phyloP scores from a whole-genome alignment of 1,140 invertebrate genomes.

The Drosophila paulistorum region DNA sequence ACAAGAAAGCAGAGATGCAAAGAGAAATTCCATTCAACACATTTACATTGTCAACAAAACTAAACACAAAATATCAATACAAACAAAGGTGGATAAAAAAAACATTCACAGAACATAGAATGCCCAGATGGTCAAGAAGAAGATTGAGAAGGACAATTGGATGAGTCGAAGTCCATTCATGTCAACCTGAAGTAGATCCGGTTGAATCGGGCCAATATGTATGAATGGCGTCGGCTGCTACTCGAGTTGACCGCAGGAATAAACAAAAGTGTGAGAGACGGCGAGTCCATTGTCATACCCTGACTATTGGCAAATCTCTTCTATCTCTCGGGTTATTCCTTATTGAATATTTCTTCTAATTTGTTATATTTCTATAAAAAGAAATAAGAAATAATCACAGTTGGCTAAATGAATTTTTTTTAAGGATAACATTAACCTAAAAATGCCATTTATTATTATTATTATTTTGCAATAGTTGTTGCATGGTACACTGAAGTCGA shows the following conservation, averaged over 20 bases:
- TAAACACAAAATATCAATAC: constrained; percentile 23
- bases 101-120: background rate
- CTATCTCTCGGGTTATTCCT: background rate
- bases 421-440: too few species aligned
- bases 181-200: too few species aligned
- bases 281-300: background rate
- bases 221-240: background rate
- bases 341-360: too few species aligned
- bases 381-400: too few species aligned
- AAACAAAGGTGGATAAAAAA: constrained; percentile 1
- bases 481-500: too few species aligned
- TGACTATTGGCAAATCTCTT: background rate
- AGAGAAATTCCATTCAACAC: background rate
- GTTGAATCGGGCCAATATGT: background rate
- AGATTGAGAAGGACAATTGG: background rate
- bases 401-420: too few species aligned
- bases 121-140: constrained; percentile 25
- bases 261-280: too few species aligned
- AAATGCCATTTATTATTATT: too few species aligned
- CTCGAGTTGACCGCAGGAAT: too few species aligned
- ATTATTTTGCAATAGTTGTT: too few species aligned
- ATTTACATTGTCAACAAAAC: constrained; percentile 28
- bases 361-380: too few species aligned
- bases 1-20: too few species aligned
- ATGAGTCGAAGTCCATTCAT: background rate